A percentile compares a stretch with the other conserved stretches of the same genome.
phyloP scores from a whole-genome alignment of 2,797 vertebrate species.

The Spheniscus humboldti region DNA sequence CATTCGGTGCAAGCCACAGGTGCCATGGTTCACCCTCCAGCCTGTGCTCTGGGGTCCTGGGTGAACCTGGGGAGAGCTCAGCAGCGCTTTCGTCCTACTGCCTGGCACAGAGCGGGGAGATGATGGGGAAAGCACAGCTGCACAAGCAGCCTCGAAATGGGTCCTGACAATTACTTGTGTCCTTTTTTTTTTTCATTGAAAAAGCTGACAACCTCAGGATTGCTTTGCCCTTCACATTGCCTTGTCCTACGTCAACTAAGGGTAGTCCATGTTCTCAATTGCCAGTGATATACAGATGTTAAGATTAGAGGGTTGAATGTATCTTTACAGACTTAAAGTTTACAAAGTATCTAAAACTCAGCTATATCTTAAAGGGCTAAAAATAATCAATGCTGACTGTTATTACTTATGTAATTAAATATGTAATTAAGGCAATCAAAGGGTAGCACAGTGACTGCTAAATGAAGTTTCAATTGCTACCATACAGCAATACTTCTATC shows the following conservation, averaged over 20 bases:
- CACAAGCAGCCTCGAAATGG: accelerated
- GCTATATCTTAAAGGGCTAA: background rate
- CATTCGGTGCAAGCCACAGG: accelerated
- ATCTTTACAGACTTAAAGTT: background rate
- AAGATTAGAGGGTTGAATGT: background rate
- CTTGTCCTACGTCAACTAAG: accelerated
- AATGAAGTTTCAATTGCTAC: background rate
- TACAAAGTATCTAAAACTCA: background rate
- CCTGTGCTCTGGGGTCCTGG: background rate
- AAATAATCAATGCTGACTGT: background rate
- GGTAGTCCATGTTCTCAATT: background rate
- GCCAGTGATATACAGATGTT: background rate
- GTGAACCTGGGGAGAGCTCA: background rate
- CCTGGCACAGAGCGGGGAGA: accelerated
- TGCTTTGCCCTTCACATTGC: background rate
- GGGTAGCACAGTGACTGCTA: background rate
- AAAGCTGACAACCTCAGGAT: background rate
- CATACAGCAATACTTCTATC: background rate
- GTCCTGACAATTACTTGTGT: background rate
- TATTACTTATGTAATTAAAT: background rate
- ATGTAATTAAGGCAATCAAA: background rate
- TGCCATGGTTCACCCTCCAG: background rate
- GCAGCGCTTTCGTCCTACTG: accelerated
- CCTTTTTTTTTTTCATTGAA: background rate
- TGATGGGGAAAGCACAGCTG: background rate